Evolutionary conservation across 53 echinoderm and acorn worm genomes (phyloP), one percentile per base, ranked within the genome.

Genomic region (Luidia sarsii): DNA sequence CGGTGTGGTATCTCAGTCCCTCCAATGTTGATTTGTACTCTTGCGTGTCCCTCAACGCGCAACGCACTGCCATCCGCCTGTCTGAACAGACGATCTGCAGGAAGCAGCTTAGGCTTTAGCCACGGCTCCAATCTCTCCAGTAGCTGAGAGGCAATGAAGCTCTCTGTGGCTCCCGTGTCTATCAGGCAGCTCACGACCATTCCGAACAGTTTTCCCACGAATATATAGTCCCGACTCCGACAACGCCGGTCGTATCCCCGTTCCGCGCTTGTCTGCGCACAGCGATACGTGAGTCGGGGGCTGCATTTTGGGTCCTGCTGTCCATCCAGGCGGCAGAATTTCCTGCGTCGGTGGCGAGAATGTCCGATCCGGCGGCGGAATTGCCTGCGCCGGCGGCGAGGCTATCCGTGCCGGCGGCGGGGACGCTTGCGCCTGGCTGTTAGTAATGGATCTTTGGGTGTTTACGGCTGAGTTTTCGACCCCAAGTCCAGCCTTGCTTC

Each of bases 121-220:
- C 32, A 9, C 3, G 24, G 36, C 15, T 36, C 57, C 28, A 28
- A 11, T 16, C 54, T 39, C 19, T 72, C 39, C 19, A 33, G 39
- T 7, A 38, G 31, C 3, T 29, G 38, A 5, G 23, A n/a, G 18
- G 57, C 50, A 24, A 24, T 22, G 54, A 72, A 73, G 33, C 53
- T 69, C 50, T 69, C 48, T 31, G 68, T 69, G 8, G 69, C 69
- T 69, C 69, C 69, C 1, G 69, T 69, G 69, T 50, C 69, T 7
- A 69, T 32, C 9, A 70, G 63, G 18, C 30, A 63, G 29, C 68
- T 71, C 19, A 71, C 53, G 1, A 20, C 31, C 51, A 50, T 4
- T 13, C 33, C 27, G 16, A 73, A 4, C 29, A 73, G 25, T 15
- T n/a, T 39, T 13, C n/a, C 73, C 73, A 30, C 55, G 35, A 28